These are phyloP conservation scores for Apostichopus parvimensis DNA, from an alignment of 35 echinoderm and acorn worm genomes.

Conservation along the genomic window DNA sequence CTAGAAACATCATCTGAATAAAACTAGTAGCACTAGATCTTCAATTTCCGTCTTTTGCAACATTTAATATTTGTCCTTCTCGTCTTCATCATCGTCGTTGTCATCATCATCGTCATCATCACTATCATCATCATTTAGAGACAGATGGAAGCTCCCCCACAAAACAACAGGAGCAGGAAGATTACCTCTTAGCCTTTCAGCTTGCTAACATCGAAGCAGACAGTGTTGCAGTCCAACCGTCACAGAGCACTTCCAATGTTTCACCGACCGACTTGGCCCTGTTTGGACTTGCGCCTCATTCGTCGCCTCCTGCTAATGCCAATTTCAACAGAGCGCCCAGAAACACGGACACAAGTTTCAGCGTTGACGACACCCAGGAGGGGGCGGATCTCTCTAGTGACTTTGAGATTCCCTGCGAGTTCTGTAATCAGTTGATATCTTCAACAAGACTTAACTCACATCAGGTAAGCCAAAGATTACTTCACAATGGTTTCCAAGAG, in stretches of 20 bases:
- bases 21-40: no score
- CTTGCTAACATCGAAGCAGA: constrained; percentile 55
- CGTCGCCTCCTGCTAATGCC: not conserved
- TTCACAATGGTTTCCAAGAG: no score
- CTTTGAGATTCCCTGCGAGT: constrained; percentile 54
- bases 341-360: not conserved
- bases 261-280: not conserved
- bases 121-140: not conserved
- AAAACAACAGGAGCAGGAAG: constrained; percentile 58
- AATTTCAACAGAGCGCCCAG: not conserved
- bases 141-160: not conserved
- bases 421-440: constrained; percentile 44
- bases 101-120: not conserved
- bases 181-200: constrained; percentile 54
- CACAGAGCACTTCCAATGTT: not conserved
- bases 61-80: no score
- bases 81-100: no score
- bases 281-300: not conserved
- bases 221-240: not conserved
- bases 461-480: no score
- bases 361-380: not conserved
- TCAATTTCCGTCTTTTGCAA: no score
- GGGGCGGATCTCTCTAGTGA: not conserved
- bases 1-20: no score
- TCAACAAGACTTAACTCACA: not conserved